Base-by-base conservation (phyloP, 2,888 invertebrate genomes). In the Lithodes maja region DNA sequence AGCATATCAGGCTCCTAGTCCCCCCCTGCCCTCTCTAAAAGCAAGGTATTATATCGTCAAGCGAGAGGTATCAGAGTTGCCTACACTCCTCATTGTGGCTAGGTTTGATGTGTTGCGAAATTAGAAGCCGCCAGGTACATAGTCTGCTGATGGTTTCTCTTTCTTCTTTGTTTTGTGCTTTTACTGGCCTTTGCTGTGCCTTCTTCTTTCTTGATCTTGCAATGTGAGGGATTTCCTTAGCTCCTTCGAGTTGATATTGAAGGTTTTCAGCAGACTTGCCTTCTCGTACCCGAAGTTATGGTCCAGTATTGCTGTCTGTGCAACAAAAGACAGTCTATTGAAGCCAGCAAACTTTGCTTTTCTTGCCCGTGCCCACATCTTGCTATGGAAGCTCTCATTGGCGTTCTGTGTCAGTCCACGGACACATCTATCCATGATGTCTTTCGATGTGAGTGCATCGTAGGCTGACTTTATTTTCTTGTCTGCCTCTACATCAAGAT, bases 341-440 rank as follows among this genome's bases (percentile, higher is more conserved):
- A 75, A 61, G 50, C 85, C 83, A 83, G 83, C 83, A 83, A 83
- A 83, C 78, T 85, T 77, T 3, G 77, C 17, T 78, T 85, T 85
- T 9, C 71, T 50, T 61, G 77, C 61, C 9, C 78, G 54, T 55
- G 9, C 33, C 85, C 55, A 85, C 55, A 85, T 17, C 61, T 85
- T 85, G 33, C 33, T 33, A 55, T 75, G 77, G 53, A 85, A 77
- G 55, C 68, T 85, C 50, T 85, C 85, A 85, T 85, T 85, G n/a
- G 77, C 68, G 74, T 85, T 85, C 55, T 85, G 85, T 33, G 55
- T 85, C 75, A 55, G 77, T 55, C 85, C 74, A 5, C 61, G 5
- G 61, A 61, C 7, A 12, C 61, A 61, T 61, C 61, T 61, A 12
- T 61, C 61, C 50, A 78, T 3, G 53, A 78, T 50, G 53, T 50